These are phyloP conservation scores for Hydrocynus forskahlii DNA, from an alignment of 2,797 vertebrate species.

Conservation along the genomic window DNA sequence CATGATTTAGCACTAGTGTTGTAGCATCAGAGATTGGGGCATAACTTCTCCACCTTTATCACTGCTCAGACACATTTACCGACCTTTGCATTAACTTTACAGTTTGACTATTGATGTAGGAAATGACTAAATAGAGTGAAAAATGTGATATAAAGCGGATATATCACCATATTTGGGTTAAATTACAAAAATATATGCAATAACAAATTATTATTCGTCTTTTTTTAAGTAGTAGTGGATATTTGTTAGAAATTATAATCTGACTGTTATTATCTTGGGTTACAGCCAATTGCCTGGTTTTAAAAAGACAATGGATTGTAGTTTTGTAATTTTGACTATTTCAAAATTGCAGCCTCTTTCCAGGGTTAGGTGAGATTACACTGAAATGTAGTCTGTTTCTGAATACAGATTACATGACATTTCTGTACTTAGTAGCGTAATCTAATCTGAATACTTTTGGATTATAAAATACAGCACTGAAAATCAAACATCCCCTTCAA, in stretches of 20 bases:
- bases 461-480: too few species aligned
- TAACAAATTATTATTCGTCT: not conserved
- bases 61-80: conserved; percentile 32
- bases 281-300: not conserved
- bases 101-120: not conserved
- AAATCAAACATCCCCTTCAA: too few species aligned
- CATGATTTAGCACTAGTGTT: conserved; percentile 57
- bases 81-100: not conserved
- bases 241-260: not conserved
- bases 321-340: too few species aligned
- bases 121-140: conserved; percentile 7
- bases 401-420: too few species aligned
- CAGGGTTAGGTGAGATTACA: too few species aligned
- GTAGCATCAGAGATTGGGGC: conserved; percentile 46
- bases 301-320: not conserved
- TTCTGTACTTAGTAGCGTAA: too few species aligned
- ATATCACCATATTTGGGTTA: conserved; percentile 5
- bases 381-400: too few species aligned
- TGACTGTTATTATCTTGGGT: not conserved
- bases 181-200: not conserved
- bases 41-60: conserved; percentile 34
- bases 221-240: not conserved
- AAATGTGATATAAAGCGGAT: not conserved
- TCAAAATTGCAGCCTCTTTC: too few species aligned
- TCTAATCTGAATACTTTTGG: too few species aligned